Base-by-base conservation (phyloP, 1,140 invertebrate genomes). In the Brachionus sp. region DNA sequence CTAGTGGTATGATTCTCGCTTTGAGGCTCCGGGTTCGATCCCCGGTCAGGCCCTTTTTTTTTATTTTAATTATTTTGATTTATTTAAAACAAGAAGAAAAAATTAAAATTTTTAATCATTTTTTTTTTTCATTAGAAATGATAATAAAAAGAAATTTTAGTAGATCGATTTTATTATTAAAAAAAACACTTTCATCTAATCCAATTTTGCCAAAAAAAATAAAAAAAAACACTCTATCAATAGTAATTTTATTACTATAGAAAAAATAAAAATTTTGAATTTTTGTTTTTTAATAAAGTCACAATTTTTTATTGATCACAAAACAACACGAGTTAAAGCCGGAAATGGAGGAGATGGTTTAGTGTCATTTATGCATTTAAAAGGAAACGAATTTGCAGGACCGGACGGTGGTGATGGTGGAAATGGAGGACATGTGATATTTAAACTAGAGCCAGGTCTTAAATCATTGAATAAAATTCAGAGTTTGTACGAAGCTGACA, bases 341-440 rank as follows among this genome's bases (percentile, higher is more conserved):
- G 97, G 97, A 0, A 92, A 92, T 73, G 97, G 97, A 6, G 97
- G 97, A 1, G 92, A 98, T 91, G 97, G 97, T 0, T 92, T 91
- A 84, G 92, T 97, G 83, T 94, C 94, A 0, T 97, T 99, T 87
- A 86, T 95, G 2, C 92, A 90, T 77, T 86, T 93, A 9, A 95
- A 91, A 90, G 89, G 89, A 16, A 95, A 96, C 86, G 94, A 95
- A 84, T 91, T 90, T 83, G 96, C 94, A 0, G 97, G 97, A 6
- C 96, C 97, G 0, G 94, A 96, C 90, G 97, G 97, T 4, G 97
- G 96, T 0, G 94, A 98, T 90, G 97, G 97, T 10, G 97, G 97
- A 0, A 92, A 96, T 87, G 97, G 97, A n/a, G 97, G 94, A 0
- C 97, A 98, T 90, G 93, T 99, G 2, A 92, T 99, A 68, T 95